Conservation (phyloP, 2,797 vertebrate species). For the Coccyzus lansbergi region DNA sequence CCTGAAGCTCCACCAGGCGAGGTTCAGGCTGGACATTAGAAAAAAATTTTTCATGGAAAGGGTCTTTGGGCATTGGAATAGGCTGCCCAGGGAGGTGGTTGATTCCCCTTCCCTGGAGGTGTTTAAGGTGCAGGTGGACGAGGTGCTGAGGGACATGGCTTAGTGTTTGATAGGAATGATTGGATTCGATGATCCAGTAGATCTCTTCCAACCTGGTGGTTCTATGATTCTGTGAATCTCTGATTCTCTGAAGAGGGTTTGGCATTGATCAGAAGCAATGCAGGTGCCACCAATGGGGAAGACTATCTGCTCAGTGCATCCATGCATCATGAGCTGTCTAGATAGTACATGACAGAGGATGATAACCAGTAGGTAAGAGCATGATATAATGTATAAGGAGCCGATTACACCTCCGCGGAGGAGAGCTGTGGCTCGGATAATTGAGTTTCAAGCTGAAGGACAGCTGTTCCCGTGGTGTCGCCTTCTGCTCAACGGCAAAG, state of each 20-base stretch:
- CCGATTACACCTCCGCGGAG: not conserved
- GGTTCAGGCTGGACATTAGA: too few species aligned
- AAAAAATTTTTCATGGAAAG: too few species aligned
- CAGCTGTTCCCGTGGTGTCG: not conserved
- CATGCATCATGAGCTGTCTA: not conserved
- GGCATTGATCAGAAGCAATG: not conserved
- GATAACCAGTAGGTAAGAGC: not conserved
- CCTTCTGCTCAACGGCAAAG: rapidly evolving
- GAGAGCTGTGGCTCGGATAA: not conserved
- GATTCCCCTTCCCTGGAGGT: too few species aligned
- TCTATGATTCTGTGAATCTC: too few species aligned
- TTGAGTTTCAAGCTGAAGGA: not conserved
- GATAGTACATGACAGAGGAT: not conserved
- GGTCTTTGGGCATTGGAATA: too few species aligned
- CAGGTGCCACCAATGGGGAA: not conserved
- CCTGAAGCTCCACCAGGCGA: too few species aligned
- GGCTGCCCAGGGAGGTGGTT: too few species aligned
- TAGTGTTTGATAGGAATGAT: too few species aligned
- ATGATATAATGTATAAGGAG: not conserved
- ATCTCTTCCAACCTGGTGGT: too few species aligned
- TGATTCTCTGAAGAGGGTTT: not conserved
- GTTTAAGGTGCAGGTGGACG: too few species aligned
- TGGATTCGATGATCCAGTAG: too few species aligned
- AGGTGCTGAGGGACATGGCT: too few species aligned
- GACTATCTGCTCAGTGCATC: not conserved